Base-by-base conservation (phyloP, 2,113 vertebrate species). In the Noturus placidus region DNA sequence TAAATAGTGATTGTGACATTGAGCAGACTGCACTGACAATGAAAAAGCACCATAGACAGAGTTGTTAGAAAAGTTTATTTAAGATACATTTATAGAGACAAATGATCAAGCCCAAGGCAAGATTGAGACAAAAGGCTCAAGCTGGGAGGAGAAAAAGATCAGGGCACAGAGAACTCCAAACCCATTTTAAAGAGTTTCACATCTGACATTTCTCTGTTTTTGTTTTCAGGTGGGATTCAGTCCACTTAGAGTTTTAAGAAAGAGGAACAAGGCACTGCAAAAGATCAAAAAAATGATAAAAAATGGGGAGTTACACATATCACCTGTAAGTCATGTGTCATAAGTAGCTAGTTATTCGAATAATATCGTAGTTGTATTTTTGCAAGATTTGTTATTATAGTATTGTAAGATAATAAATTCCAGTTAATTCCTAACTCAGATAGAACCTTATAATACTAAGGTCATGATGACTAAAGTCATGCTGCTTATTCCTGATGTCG, bases 211-310 rank as follows among this genome's bases (percentile, higher is more conserved):
- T 59, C 70, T 17, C n/a, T 84, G 78, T 80, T 87, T 80, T 54
- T 81, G 86, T 91, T 93, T 27, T 57, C 92, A 99, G 98, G 92
- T 98, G 42, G 97, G 97, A 22, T 98, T 99, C 89, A 98, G 92
- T 89, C 97, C 98, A 13, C 86, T 96, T 91, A 95, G 95, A 91
- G 91, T 99, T 80, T 91, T 99, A 89, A 96, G 96, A 52, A 99
- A 99, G 91, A 96, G 97, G 83, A 99, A 99, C 86, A 99, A 97
- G 93, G 97, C 97, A n/a, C 81, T 99, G 87, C 95, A 95, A 92
- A 96, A 94, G 93, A 97, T 99, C 70, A 95, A 92, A 86, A 97
- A 96, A 91, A 94, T 98, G 89, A 88, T 97, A 74, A 96, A 95
- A 86, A 96, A 93, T 88, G 96, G 96, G 84, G 93, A 96, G 78